Evolutionary conservation across 2,113 vertebrate species (phyloP).

Genomic region (Mastomys coucha): DNA sequence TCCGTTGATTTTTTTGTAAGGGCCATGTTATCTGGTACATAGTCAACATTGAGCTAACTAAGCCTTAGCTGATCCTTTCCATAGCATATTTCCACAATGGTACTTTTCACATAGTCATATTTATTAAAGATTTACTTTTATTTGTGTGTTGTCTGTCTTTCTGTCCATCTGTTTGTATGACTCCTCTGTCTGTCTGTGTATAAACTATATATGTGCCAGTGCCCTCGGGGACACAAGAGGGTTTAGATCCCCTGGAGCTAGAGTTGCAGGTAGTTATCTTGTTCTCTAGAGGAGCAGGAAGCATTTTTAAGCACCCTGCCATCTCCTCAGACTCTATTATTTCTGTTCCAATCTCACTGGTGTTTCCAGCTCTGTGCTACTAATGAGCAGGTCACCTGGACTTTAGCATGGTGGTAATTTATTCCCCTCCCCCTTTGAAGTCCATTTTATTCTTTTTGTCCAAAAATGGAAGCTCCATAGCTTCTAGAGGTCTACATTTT

Average conservation of each 20-base stretch:
- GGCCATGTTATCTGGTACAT: not conserved
- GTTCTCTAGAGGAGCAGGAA: not conserved
- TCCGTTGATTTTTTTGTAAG: not conserved
- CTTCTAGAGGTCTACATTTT: not conserved
- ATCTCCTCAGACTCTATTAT: too few relatives aligned
- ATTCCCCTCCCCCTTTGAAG: not conserved
- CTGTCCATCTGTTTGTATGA: too few relatives aligned
- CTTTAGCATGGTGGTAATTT: accelerated
- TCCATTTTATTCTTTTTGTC: not conserved
- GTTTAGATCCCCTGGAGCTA: not conserved
- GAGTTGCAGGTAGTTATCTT: not conserved
- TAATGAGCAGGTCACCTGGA: accelerated
- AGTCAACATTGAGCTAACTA: not conserved
- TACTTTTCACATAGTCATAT: not conserved
- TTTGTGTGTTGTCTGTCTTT: not conserved
- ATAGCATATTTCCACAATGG: accelerated
- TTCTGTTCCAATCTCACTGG: not conserved
- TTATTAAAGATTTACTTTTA: not conserved
- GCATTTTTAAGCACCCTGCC: not conserved
- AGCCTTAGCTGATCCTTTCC: not conserved
- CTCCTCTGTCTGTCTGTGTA: not conserved
- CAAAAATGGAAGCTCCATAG: not conserved
- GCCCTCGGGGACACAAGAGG: not conserved
- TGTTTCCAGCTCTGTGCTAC: not conserved
- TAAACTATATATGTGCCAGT: not conserved